Conservation (phyloP, 2,888 invertebrate species). For the Liopterus haemorrhoidalis region DNA sequence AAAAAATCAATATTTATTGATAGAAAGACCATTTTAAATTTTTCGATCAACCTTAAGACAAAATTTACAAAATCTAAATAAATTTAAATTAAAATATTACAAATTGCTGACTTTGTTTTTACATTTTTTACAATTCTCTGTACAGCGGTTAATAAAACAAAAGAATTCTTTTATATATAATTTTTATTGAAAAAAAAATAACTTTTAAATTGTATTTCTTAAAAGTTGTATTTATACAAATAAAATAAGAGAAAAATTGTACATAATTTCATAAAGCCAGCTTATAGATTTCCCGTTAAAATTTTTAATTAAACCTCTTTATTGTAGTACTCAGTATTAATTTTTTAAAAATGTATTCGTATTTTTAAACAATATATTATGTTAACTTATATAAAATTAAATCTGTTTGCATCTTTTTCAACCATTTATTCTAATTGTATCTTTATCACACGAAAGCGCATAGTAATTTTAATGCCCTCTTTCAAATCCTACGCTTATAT, state of each 20-base stretch:
- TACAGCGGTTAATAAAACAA: background rate
- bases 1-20: too few relatives aligned
- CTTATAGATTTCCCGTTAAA: background rate
- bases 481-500: too few relatives aligned
- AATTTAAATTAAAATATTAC: too few relatives aligned
- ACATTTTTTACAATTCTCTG: background rate
- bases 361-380: background rate
- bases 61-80: too few relatives aligned
- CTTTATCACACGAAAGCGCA: too few relatives aligned
- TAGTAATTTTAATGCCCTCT: too few relatives aligned
- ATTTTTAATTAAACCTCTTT: background rate
- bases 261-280: background rate
- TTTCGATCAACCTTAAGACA: too few relatives aligned
- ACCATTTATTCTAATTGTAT: too few relatives aligned
- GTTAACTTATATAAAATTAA: background rate
- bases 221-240: background rate
- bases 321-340: conserved; percentile 1
- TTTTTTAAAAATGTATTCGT: background rate
- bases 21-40: too few relatives aligned
- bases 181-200: background rate
- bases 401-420: background rate
- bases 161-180: background rate
- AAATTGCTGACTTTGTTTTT: too few relatives aligned
- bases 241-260: background rate
- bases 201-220: background rate